Evolutionary conservation across 2,113 vertebrate species (phyloP), one percentile per base, ranked within the genome.

Genomic region (Pantherophis guttatus): DNA sequence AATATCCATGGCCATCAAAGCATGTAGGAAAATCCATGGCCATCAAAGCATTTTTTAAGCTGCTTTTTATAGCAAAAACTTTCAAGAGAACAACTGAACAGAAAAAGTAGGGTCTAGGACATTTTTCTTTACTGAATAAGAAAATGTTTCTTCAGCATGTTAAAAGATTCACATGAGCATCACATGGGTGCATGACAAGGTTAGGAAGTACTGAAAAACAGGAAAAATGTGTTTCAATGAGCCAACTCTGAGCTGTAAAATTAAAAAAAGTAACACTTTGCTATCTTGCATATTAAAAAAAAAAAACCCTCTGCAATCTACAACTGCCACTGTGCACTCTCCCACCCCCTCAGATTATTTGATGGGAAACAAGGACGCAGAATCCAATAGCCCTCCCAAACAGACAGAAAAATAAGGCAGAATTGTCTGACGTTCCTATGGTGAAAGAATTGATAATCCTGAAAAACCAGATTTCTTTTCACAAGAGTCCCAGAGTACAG

Each of bases 81-180:
- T 97, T 97, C 94, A 94, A 97, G 95, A 94, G n/a, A 39, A 94
- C 90, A 94, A 92, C 70, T 53, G 90, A 54, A 87, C 94, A n/a
- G n/a, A 9, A 86, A 95, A 94, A 50, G 62, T 8, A 94, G 91
- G 88, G 75, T 44, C 17, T 44, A 17, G 53, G 57, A 0, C 3
- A 10, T 94, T 93, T 86, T 54, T 3, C 4, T 94, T 91, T 92
- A 33, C 59, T 88, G 33, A 86, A 90, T 44, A 6, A 89, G 23
- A 92, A 70, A 95, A 85, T 86, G 91, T 93, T 96, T 95, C 29
- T 8, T 19, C 0, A 29, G 91, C 17, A 39, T 21, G 33, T 81
- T 81, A 81, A 81, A 39, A 81, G 33, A 81, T 81, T 33, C 70
- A 39, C 39, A 39, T 81, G 33, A 39, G 70, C 33, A 81, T 9